Base-by-base conservation (phyloP, 2,113 vertebrate species). In the Anolis sagrei region DNA sequence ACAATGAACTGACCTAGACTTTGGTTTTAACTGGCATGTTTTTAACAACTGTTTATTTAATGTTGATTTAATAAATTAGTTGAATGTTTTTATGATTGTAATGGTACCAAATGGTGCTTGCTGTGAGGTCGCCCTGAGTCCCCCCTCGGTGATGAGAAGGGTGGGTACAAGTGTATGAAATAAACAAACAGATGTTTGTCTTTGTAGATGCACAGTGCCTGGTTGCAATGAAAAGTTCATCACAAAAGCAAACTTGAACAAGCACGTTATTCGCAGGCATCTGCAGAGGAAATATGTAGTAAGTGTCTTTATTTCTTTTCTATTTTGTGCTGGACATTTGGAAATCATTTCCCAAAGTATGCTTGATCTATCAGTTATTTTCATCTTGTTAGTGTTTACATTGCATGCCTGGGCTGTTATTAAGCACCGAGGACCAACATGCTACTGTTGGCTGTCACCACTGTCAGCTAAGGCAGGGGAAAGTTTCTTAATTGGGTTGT, bases 231-330 rank as follows among this genome's bases (percentile, higher is more conserved):
- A 97, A 86, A 97, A 91, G 74, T 99, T 98, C 88, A 94, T 93
- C 82, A 97, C 96, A 34, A 96, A 95, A 16, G 82, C 95, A 73
- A 97, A 97, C 91, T 89, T 98, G 93, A 98, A 96, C 93, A 98
- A 97, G 78, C 99, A 99, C 69, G 21, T 96, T 84, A 95, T 95
- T 82, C 95, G 97, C 36, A 96, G 96, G 83, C 98, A 99, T 90
- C 90, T 96, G 77, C 91, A 96, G 25, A 97, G 92, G 69, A 91
- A 51, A 0, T 99, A 97, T 90, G 78, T 93, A 85, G 98, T 98
- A 92, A 94, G 95, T 95, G 92, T 14, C 34, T 73, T 4, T 34
- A 83, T 80, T 91, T 69, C 9, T 68, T 34, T 4, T 39, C 23
- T 61, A 23, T 10, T 39, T 27, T 36, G 9, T 39, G 21, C 34